Evolutionary conservation across 2,113 vertebrate genomes (phyloP).

Genomic region (Eleginops maclovinus): DNA sequence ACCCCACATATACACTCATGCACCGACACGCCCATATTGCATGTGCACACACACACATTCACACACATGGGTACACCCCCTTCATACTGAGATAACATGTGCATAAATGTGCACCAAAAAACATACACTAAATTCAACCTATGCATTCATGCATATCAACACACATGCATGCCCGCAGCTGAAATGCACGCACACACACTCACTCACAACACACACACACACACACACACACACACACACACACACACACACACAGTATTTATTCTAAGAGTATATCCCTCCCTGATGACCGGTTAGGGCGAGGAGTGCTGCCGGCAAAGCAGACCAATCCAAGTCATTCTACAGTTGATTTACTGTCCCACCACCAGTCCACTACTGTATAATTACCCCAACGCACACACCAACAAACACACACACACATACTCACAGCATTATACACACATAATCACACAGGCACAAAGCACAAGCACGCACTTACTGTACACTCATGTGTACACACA

Average conservation of each 20-base stretch:
- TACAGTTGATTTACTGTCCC: constrained; percentile 82
- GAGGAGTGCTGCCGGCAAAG: constrained; percentile 71
- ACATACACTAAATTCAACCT: constrained; percentile 10
- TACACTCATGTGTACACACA: constrained; percentile 44
- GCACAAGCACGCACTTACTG: constrained; percentile 40
- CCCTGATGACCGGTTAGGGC: constrained; percentile 75
- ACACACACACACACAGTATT: constrained; percentile 56
- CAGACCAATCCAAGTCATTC: constrained; percentile 75
- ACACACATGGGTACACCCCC: not conserved
- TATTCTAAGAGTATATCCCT: constrained; percentile 78
- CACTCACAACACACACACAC: constrained; percentile 13
- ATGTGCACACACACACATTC: not conserved
- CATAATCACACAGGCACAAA: constrained; percentile 46
- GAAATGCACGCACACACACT: not conserved
- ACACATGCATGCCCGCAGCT: not conserved
- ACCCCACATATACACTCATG: constrained; percentile 46
- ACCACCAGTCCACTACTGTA: constrained; percentile 77
- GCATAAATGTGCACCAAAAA: constrained; percentile 12
- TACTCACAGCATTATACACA: constrained; percentile 43
- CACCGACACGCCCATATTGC: constrained; percentile 55
- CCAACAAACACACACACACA: constrained; percentile 22
- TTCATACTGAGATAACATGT: constrained; percentile 10
- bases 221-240: constrained; percentile 22
- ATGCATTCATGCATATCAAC: constrained; percentile 39
- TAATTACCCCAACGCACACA: constrained; percentile 71